Evolutionary conservation across 2,888 invertebrate genomes (phyloP).

Genomic region (Platycheirus rosarum): DNA sequence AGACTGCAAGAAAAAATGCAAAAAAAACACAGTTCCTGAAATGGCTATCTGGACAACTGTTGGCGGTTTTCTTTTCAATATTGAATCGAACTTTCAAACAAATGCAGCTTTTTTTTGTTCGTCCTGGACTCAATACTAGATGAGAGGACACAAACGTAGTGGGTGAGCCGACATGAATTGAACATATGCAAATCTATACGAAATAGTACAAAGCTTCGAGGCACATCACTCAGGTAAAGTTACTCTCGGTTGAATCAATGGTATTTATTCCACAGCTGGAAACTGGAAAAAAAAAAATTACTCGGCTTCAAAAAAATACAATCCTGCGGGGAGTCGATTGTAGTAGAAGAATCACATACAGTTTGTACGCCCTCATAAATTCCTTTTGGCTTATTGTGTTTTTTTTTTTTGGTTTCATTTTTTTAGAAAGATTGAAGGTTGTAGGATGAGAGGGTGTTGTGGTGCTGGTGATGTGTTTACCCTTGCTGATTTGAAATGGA

Average conservation of each 20-base stretch:
- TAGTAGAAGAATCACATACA: conserved; percentile 15
- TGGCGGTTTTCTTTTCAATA: conserved; percentile 10
- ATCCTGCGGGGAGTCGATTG: conserved; percentile 7
- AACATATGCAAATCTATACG: conserved; percentile 35
- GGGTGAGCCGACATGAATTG: conserved; percentile 24
- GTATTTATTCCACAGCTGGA: conserved; percentile 29
- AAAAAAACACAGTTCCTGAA: neutral
- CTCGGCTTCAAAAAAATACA: conserved; percentile 4
- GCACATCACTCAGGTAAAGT: conserved; percentile 52
- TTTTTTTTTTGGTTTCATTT: too few relatives aligned
- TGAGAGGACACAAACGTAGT: neutral
- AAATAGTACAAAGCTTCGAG: conserved; percentile 28
- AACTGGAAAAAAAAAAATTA: conserved; percentile 1
- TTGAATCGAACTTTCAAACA: conserved; percentile 7
- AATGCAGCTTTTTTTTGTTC: neutral
- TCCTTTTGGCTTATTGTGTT: conserved; percentile 35
- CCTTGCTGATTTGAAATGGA: conserved; percentile 9
- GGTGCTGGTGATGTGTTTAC: neutral
- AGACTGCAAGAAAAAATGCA: neutral
- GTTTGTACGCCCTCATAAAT: conserved; percentile 3
- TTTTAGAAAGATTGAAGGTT: neutral
- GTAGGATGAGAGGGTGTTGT: conserved; percentile 2
- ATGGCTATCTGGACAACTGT: conserved; percentile 27
- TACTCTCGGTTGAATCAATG: conserved; percentile 40
- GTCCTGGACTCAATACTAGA: neutral